Conservation (phyloP, 2,888 invertebrate genomes). For the Drosophila melanosoma region DNA sequence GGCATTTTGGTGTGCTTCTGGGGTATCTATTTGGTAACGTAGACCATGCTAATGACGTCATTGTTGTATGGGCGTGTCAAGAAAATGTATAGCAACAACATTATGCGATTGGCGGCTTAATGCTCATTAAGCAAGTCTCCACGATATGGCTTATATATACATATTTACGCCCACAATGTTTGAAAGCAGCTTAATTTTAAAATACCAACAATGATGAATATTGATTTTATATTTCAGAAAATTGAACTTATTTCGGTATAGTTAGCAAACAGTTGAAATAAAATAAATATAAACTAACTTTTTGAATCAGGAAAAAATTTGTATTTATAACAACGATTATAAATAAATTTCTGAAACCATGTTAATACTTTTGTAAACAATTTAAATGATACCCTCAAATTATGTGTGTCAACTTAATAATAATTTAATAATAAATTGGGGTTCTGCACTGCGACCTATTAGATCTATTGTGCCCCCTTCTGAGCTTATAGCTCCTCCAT, state of each 20-base stretch:
- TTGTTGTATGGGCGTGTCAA: slow-evolving; percentile 42
- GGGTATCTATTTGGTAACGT: slow-evolving; percentile 26
- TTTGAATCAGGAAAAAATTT: neutral
- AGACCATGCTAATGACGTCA: slow-evolving; percentile 65
- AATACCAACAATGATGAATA: neutral
- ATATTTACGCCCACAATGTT: neutral
- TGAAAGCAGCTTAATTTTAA: neutral
- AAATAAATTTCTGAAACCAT: neutral
- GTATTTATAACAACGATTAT: neutral
- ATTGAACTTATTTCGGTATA: neutral
- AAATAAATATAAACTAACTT: neutral
- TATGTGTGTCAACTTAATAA: neutral
- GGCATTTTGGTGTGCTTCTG: slow-evolving; percentile 21
- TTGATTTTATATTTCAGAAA: neutral
- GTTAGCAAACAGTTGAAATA: neutral
- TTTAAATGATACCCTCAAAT: neutral
- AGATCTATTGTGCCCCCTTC: no score
- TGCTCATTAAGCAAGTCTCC: slow-evolving; percentile 48
- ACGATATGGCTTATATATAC: slow-evolving; percentile 20
- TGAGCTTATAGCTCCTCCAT: no score
- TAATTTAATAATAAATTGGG: no score
- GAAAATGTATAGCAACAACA: slow-evolving; percentile 35
- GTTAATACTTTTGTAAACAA: no score
- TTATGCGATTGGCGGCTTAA: slow-evolving; percentile 48
- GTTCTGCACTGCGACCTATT: no score